Percentiles rank a stretch among this genome's conserved stretches.
These are phyloP conservation scores for Ditula angustiorana DNA, from an alignment of 2,888 invertebrate genomes.

Conservation along the genomic window DNA sequence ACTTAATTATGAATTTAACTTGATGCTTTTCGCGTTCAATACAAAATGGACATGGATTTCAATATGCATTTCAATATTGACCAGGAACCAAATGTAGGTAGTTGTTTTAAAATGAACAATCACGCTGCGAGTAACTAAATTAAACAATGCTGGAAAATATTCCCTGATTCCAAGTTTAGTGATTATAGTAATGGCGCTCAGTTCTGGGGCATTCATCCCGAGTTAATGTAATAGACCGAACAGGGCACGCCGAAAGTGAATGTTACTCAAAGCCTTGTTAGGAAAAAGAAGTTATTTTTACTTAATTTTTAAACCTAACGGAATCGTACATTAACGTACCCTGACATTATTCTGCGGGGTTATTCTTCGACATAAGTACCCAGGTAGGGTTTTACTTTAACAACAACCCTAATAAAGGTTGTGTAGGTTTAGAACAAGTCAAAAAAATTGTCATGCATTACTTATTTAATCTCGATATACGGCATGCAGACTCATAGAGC, in stretches of 20 bases:
- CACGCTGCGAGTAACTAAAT: background rate
- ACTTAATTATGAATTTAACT: constrained; percentile 12
- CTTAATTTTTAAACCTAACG: too few species aligned
- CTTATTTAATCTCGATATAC: too few species aligned
- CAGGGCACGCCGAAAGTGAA: background rate
- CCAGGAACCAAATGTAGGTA: constrained; percentile 4
- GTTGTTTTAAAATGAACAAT: background rate
- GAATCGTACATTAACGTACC: too few species aligned
- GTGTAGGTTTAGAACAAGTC: too few species aligned
- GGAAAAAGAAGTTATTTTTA: background rate
- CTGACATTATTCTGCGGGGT: background rate
- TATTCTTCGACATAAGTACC: too few species aligned
- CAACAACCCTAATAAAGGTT: too few species aligned
- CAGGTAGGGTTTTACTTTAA: too few species aligned
- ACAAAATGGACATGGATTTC: background rate
- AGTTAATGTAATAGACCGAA: background rate
- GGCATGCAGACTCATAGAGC: too few species aligned
- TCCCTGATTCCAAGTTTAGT: constrained; percentile 2
- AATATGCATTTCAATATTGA: background rate
- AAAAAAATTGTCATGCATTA: too few species aligned
- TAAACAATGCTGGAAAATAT: background rate
- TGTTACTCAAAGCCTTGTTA: background rate
- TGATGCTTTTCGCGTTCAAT: constrained; percentile 17
- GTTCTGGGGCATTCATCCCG: constrained; percentile 1
- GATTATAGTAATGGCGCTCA: constrained; percentile 4